Percentiles rank a stretch among this genome's conserved stretches.
phyloP scores from a whole-genome alignment of 2,888 invertebrate genomes.

The Hartigia nigra region DNA sequence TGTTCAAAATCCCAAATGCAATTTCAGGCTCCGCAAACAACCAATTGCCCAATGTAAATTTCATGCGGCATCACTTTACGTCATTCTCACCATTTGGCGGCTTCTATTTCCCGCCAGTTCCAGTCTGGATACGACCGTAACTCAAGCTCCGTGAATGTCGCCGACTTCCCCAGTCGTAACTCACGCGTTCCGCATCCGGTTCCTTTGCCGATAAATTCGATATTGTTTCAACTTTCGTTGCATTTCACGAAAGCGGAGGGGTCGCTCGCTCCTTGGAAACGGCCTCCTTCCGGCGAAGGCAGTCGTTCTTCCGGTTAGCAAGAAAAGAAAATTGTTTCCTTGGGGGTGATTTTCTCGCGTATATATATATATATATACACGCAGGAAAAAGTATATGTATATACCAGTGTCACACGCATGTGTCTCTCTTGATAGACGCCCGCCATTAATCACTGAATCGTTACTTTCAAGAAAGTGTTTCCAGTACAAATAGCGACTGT shows the following conservation, averaged over 20 bases:
- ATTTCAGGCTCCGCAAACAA: slow-evolving; percentile 15
- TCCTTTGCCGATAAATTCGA: slow-evolving; percentile 60
- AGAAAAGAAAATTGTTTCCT: slow-evolving; percentile 49
- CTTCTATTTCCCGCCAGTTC: slow-evolving; percentile 51
- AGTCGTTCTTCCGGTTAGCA: neutral
- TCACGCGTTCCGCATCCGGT: slow-evolving; percentile 42
- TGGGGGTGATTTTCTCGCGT: neutral
- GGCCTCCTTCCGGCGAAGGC: slow-evolving; percentile 9
- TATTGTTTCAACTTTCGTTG: slow-evolving; percentile 64
- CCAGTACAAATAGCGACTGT: neutral
- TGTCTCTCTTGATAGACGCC: slow-evolving; percentile 46
- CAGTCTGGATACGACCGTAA: slow-evolving; percentile 36
- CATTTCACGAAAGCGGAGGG: slow-evolving; percentile 43
- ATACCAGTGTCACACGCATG: slow-evolving; percentile 42
- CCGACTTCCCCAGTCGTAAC: slow-evolving; percentile 40
- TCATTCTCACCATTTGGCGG: slow-evolving; percentile 53
- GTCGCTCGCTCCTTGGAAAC: slow-evolving; percentile 12
- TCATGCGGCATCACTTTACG: slow-evolving; percentile 41
- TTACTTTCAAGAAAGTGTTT: neutral
- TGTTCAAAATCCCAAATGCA: neutral
- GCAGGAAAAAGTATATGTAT: slow-evolving; percentile 13
- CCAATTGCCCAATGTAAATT: slow-evolving; percentile 31
- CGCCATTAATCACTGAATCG: slow-evolving; percentile 46
- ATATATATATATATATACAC: slow-evolving; percentile 4
- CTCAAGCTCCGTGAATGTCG: slow-evolving; percentile 39